Evolutionary conservation across 1,140 invertebrate genomes (phyloP).

Genomic region (Polypedilum vanderplanki): DNA sequence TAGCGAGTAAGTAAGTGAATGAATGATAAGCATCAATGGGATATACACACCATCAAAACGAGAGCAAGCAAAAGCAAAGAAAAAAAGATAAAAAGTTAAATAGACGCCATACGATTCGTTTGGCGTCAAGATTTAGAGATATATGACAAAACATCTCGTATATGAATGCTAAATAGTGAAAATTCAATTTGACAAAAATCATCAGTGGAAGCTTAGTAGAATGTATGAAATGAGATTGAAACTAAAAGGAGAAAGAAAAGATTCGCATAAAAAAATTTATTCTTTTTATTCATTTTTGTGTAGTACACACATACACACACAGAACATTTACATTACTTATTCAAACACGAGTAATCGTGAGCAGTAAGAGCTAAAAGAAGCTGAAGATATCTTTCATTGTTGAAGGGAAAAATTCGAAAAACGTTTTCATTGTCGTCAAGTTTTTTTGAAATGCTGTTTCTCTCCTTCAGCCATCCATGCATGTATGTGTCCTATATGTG

Average conservation of each 20-base stretch:
- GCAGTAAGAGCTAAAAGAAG: not conserved
- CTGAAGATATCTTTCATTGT: not conserved
- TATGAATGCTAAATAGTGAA: conserved; percentile 19
- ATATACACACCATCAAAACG: no score
- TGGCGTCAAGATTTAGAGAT: conserved; percentile 15
- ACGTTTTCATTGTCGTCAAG: conserved; percentile 9
- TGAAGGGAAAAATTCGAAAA: not conserved
- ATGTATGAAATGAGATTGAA: not conserved
- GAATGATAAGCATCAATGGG: conserved; percentile 18
- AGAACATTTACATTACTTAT: conserved; percentile 10
- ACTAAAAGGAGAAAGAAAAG: not conserved
- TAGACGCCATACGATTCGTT: not conserved
- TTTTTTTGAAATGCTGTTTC: not conserved
- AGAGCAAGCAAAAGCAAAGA: not conserved
- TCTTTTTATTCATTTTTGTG: not conserved
- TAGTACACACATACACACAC: not conserved
- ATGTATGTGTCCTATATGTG: not conserved
- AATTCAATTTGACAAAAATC: conserved; percentile 19
- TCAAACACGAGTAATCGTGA: conserved; percentile 16
- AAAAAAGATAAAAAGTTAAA: not conserved
- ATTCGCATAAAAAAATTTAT: not conserved
- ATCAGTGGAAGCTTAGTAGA: conserved; percentile 14
- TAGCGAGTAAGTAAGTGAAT: not conserved
- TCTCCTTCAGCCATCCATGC: not conserved
- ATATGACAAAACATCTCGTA: conserved; percentile 12